These are phyloP conservation scores for Streptopelia turtur DNA, from an alignment of 2,797 vertebrate genomes.

Conservation along the genomic window DNA sequence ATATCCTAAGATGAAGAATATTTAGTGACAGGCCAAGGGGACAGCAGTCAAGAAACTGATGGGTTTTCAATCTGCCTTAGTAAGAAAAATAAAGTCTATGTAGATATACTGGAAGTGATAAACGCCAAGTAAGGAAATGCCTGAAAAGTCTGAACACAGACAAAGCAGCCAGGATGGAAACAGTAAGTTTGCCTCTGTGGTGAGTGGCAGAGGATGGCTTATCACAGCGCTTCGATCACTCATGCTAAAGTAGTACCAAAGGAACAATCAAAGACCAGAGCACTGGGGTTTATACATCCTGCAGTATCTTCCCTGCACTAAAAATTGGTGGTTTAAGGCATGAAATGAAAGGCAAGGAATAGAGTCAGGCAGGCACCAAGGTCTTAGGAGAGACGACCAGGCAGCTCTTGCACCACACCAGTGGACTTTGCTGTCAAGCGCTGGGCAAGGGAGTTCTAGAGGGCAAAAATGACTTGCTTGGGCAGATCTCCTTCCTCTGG, in stretches of 20 bases:
- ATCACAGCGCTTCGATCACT: neutral
- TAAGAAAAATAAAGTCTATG: neutral
- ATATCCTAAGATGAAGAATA: neutral
- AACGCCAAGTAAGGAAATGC: neutral
- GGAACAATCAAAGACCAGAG: neutral
- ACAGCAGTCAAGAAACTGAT: neutral
- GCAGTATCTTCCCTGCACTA: neutral
- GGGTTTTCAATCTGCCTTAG: neutral
- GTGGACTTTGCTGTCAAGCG: neutral
- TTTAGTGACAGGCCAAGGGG: conserved; percentile 21
- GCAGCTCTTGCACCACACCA: neutral
- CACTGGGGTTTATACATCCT: neutral
- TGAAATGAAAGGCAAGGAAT: neutral
- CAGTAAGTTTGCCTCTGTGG: neutral
- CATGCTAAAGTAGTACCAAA: neutral
- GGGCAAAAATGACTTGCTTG: neutral
- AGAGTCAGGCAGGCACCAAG: neutral
- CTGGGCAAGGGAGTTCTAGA: neutral
- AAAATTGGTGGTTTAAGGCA: neutral
- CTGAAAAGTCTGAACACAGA: neutral
- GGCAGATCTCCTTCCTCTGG: neutral
- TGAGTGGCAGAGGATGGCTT: neutral
- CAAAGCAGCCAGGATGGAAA: conserved; percentile 18
- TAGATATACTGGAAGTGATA: neutral
- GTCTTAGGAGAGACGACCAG: neutral